Conservation (phyloP, 1,140 invertebrate species). For the Neotoxoptera formosana region DNA sequence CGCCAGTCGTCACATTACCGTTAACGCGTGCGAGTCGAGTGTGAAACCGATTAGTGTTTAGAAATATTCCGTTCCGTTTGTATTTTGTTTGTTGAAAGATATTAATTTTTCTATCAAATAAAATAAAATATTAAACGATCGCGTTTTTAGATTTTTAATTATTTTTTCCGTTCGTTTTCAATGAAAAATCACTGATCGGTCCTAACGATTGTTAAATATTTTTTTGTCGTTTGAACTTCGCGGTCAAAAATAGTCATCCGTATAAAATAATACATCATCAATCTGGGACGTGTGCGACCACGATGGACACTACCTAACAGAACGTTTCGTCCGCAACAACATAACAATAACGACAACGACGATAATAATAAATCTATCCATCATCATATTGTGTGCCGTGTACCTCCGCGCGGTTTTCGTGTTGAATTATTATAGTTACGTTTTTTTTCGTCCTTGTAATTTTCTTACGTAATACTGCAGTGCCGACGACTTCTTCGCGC, state of each 20-base stretch:
- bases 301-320: constrained; percentile 56
- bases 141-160: background rate
- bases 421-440: background rate
- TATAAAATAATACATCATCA: background rate
- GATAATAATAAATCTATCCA: background rate
- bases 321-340: background rate
- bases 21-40: background rate
- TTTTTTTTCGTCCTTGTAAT: background rate
- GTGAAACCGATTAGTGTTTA: constrained; percentile 13
- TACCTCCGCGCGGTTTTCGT: background rate
- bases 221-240: background rate
- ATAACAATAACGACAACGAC: background rate
- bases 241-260: background rate
- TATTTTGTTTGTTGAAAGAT: background rate
- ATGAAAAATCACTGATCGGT: background rate
- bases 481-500: background rate
- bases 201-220: background rate
- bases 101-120: background rate
- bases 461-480: background rate
- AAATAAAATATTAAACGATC: too few species aligned
- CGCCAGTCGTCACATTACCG: constrained; percentile 25
- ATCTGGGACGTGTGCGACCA: background rate
- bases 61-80: background rate
- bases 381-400: background rate
- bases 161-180: background rate